Evolutionary conservation across 1,140 invertebrate species (phyloP), one percentile per base, ranked within the genome.

Genomic region (Drosophila lini): DNA sequence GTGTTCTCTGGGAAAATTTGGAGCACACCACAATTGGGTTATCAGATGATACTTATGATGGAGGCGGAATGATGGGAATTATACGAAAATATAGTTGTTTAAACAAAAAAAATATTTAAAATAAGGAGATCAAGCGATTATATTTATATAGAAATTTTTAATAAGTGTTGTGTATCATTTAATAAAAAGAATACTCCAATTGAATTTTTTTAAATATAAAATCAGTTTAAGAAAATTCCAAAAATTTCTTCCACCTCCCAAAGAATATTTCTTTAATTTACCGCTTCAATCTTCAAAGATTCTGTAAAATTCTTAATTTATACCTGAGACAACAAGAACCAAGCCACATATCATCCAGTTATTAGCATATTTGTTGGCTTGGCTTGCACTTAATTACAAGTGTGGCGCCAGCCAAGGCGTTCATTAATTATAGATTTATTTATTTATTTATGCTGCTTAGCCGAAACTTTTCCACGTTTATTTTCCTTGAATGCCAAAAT

Each of bases 351-450:
- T 71, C 68, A 71, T 70, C 28, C 11, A 15, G 36, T 41, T 28
- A 70, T 69, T 57, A 40, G 25, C 15, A 32, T 40, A 57, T 71
- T 58, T 70, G 65, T 70, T n/a, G 67, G 44, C 36, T 36, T 48
- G 25, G 22, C 47, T 34, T 47, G 19, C 50, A 58, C 42, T 70
- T 38, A 38, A 53, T 38, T 70, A 36, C 41, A 4, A 48, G 31
- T 34, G 22, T 71, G 68, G 68, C 68, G 68, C 53, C 71, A 65
- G 28, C 36, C 34, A 61, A 40, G 22, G 34, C 53, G 13, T 47
- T 76, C 62, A 76, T 76, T 76, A 76, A 56, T 40, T 56, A 76
- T 68, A 68, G 53, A 42, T 41, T 45, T 67, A 76, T 76, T 76
- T 75, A 65, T 63, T 74, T 74, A 56, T 75, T 59, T 59, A 40